phyloP scores from a whole-genome alignment of 2,888 invertebrate species.

The Trachelus iudaicus region DNA sequence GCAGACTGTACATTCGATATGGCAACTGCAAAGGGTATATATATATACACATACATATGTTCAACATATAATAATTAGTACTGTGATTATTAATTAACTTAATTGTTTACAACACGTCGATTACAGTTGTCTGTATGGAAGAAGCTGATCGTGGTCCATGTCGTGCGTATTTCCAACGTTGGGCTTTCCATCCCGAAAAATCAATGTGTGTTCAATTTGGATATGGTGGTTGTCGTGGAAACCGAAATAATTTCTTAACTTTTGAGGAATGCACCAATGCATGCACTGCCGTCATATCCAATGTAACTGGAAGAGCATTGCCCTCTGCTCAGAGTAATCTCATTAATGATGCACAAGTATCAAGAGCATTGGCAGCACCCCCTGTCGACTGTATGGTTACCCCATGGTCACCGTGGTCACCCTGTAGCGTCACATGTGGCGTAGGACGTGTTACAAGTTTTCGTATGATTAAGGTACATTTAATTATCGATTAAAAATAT shows the following conservation, averaged over 20 bases:
- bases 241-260: conserved; percentile 90
- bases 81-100: background rate
- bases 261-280: conserved; percentile 80
- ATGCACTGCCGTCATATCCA: conserved; percentile 70
- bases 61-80: background rate
- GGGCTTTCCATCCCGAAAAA: conserved; percentile 82
- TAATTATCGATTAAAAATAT: background rate
- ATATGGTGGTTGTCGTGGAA: conserved; percentile 92
- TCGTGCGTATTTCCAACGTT: conserved; percentile 86
- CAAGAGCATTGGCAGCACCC: conserved; percentile 12
- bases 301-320: background rate
- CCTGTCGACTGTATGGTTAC: conserved; percentile 78
- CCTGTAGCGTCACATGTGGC: conserved; percentile 86
- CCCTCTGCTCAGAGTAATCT: background rate
- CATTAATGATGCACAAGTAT: background rate
- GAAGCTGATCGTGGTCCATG: conserved; percentile 86
- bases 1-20: conserved; percentile 78
- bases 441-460: conserved; percentile 75
- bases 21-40: conserved; percentile 80
- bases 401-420: conserved; percentile 86
- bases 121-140: conserved; percentile 85
- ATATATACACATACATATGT: background rate
- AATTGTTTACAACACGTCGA: background rate
- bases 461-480: conserved; percentile 71
- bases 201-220: conserved; percentile 87